A percentile compares a stretch with the other conserved stretches of the same genome.
Evolutionary conservation across 1,140 invertebrate genomes (phyloP).

Genomic region (Bradysia coprophila): DNA sequence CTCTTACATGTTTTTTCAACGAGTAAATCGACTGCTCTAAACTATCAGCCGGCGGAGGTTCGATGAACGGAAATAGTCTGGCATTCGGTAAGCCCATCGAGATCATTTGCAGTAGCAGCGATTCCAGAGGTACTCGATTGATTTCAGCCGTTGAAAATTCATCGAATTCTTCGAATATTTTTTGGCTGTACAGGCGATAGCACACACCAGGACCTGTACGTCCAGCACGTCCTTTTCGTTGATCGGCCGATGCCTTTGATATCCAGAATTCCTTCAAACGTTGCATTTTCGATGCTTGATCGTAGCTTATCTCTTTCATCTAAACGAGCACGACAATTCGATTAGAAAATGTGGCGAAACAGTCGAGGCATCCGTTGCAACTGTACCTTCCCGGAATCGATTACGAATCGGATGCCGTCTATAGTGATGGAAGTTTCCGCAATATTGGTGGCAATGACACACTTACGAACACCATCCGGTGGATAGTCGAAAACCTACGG

Average conservation of each 20-base stretch:
- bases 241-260: conserved; percentile 91
- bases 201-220: conserved; percentile 43
- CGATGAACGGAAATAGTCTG: conserved; percentile 87
- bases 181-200: conserved; percentile 73
- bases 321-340: too few relatives aligned
- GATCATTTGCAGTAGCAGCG: conserved; percentile 84
- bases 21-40: conserved; percentile 75
- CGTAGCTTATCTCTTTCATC: conserved; percentile 89
- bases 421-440: conserved; percentile 99
- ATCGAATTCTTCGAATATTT: conserved; percentile 38
- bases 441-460: conserved; percentile 98
- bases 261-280: conserved; percentile 89
- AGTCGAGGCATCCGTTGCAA: not conserved
- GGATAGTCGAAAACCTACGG: conserved; percentile 84
- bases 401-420: conserved; percentile 93
- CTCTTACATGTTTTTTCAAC: conserved; percentile 68
- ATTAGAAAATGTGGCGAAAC: conserved; percentile 7
- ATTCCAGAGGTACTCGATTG: conserved; percentile 80
- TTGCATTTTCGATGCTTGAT: conserved; percentile 75
- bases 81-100: conserved; percentile 85
- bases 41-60: conserved; percentile 60
- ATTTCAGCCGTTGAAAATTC: conserved; percentile 85
- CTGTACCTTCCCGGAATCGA: conserved; percentile 86
- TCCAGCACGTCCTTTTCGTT: conserved; percentile 88
- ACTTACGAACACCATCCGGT: conserved; percentile 89